Evolutionary conservation across 2,113 vertebrate species (phyloP).

Genomic region (Alaudala cheleensis): DNA sequence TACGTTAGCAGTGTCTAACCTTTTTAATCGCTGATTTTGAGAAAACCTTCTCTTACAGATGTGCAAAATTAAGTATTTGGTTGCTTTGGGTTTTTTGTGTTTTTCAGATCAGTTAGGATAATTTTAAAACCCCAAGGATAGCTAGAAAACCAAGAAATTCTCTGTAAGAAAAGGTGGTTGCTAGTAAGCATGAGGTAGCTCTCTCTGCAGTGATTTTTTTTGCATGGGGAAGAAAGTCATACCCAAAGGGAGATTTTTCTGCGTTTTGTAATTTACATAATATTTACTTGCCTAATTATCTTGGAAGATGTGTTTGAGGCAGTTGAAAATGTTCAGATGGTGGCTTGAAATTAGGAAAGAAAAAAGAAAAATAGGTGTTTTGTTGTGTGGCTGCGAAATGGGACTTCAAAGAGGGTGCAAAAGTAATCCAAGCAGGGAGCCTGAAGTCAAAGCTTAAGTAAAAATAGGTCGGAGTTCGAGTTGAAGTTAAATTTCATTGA

Average conservation of each 20-base stretch:
- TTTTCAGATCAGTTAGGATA: not conserved
- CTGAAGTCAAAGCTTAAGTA: too few relatives aligned
- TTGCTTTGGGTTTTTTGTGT: too few relatives aligned
- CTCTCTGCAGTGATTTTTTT: not conserved
- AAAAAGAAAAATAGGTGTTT: not conserved
- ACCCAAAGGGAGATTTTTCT: not conserved
- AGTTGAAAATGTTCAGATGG: not conserved
- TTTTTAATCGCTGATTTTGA: not conserved
- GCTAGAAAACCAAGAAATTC: not conserved
- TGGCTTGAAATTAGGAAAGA: not conserved
- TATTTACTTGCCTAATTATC: not conserved
- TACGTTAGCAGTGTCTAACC: not conserved
- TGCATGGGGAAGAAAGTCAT: not conserved
- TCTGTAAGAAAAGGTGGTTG: rapidly evolving
- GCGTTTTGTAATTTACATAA: rapidly evolving
- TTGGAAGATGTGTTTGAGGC: rapidly evolving
- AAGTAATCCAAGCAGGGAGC: too few relatives aligned
- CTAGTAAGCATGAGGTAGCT: not conserved
- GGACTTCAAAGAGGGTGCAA: too few relatives aligned
- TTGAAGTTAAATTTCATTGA: too few relatives aligned
- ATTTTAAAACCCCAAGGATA: not conserved
- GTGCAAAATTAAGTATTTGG: not conserved
- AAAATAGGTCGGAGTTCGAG: too few relatives aligned
- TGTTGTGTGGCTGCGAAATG: too few relatives aligned
- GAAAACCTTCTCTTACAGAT: not conserved